These are phyloP conservation scores for Loriculus beryllinus DNA, from an alignment of 2,797 vertebrate species.

Conservation along the genomic window DNA sequence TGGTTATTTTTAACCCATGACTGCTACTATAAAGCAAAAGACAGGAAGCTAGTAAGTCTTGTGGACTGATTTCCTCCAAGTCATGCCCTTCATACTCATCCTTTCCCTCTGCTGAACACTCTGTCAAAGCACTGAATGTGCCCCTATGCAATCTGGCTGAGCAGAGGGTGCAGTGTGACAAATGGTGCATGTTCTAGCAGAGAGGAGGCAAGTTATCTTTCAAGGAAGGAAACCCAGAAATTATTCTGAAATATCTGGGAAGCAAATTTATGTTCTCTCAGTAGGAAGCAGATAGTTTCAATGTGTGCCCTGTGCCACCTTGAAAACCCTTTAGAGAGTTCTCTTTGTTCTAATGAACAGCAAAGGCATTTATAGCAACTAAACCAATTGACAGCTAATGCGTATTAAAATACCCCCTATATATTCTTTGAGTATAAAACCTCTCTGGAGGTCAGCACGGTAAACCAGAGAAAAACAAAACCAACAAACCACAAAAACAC, in stretches of 20 bases:
- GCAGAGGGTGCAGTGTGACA: background rate
- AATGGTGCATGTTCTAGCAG: background rate
- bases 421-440: background rate
- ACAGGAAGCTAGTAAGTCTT: background rate
- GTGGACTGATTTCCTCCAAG: background rate
- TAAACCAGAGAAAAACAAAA: background rate
- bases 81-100: background rate
- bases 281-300: background rate
- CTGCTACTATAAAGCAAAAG: background rate
- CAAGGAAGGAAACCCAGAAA: background rate
- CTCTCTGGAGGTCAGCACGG: background rate
- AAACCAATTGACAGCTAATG: background rate
- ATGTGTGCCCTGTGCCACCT: background rate
- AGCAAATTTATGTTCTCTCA: background rate
- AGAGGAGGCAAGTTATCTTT: background rate
- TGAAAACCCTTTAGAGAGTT: background rate
- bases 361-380: background rate
- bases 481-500: background rate
- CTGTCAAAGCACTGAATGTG: accelerated
- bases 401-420: background rate
- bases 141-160: background rate
- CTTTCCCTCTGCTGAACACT: background rate
- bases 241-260: background rate
- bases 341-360: background rate
- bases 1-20: background rate